Conservation (phyloP, 23 tunicate genomes). For the Halocynthia roretzi region DNA sequence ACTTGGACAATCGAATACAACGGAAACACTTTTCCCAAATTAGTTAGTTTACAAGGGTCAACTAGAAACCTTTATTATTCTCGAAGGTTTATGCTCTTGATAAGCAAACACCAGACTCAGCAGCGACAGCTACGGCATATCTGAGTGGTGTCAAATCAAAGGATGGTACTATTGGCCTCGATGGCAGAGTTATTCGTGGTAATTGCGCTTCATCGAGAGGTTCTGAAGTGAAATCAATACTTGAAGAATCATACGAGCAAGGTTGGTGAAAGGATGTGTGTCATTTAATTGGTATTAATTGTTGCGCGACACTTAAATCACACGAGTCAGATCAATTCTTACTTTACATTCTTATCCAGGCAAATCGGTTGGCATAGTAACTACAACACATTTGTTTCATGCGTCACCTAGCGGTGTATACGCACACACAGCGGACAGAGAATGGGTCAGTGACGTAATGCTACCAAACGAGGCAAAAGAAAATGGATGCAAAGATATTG, state of each 20-base stretch:
- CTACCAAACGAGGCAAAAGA: constrained; percentile 28
- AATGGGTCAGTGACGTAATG: constrained; percentile 28
- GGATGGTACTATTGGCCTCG: constrained; percentile 19
- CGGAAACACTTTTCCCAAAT: no score
- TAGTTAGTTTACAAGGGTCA: no score
- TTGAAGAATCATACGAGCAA: constrained; percentile 8
- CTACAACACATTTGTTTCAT: constrained; percentile 49
- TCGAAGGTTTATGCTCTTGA: constrained; percentile 19
- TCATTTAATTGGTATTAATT: no score
- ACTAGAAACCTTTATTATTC: not conserved
- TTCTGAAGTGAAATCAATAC: constrained; percentile 8
- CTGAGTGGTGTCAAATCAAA: constrained; percentile 24
- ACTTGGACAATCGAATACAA: no score
- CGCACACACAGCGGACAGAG: constrained; percentile 37
- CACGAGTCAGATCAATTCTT: no score
- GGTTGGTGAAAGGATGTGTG: not conserved
- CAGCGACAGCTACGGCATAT: constrained; percentile 41
- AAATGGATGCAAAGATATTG: constrained; percentile 47
- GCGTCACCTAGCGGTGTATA: constrained; percentile 59
- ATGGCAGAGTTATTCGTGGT: constrained; percentile 5
- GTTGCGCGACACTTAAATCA: no score
- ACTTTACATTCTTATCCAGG: constrained; percentile 10
- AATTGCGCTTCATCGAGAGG: constrained; percentile 12
- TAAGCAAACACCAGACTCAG: constrained; percentile 25
- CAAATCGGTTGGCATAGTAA: constrained; percentile 53